These are phyloP conservation scores for Tetramorium bicarinatum DNA, from an alignment of 2,888 invertebrate genomes.

Conservation along the genomic window DNA sequence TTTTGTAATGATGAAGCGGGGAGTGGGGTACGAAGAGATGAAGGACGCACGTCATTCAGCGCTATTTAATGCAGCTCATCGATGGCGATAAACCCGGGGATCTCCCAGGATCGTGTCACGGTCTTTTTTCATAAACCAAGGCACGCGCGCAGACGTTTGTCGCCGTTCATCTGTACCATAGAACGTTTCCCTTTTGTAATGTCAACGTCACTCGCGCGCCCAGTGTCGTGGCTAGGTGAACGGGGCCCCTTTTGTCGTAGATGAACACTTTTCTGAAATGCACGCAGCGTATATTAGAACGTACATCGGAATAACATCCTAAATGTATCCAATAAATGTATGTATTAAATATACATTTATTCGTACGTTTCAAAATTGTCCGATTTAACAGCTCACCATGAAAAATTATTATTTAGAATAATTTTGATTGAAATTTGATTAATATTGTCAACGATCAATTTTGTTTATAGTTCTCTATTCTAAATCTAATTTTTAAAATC, in stretches of 20 bases:
- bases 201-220: background rate
- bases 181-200: constrained; percentile 10
- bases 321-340: background rate
- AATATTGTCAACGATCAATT: background rate
- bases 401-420: background rate
- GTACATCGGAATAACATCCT: background rate
- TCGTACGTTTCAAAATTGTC: background rate
- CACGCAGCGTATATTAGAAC: background rate
- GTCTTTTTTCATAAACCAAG: background rate
- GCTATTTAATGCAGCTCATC: background rate
- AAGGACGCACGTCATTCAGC: background rate
- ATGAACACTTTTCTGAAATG: background rate
- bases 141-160: background rate
- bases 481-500: no score
- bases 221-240: background rate
- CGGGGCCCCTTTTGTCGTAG: background rate
- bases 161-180: background rate
- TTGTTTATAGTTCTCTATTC: no score
- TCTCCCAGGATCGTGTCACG: constrained; percentile 13
- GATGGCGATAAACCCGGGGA: constrained; percentile 23
- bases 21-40: background rate
- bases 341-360: background rate
- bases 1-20: background rate
- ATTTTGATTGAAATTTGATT: background rate
- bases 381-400: background rate